These are phyloP conservation scores for Trachymyrmex cornetzi DNA, from an alignment of 1,140 invertebrate genomes.

Conservation along the genomic window DNA sequence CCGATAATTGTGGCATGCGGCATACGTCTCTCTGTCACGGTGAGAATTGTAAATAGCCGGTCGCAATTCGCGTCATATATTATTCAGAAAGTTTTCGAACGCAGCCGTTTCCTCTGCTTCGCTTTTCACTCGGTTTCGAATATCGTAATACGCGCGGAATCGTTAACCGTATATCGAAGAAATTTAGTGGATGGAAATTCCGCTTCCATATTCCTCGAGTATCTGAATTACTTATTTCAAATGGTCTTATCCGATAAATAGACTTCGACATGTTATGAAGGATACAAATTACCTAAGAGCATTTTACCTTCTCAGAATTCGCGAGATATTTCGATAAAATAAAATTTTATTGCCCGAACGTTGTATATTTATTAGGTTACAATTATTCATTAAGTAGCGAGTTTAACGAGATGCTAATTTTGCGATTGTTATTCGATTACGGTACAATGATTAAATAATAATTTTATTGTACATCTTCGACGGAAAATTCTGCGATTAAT, in stretches of 20 bases:
- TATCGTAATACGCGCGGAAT: constrained; percentile 6
- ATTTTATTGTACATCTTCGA: neutral
- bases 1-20: neutral
- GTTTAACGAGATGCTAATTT: neutral
- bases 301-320: neutral
- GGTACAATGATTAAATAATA: neutral
- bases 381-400: neutral
- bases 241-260: neutral
- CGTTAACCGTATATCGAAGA: constrained; percentile 9
- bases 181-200: neutral
- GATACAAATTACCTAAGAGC: neutral
- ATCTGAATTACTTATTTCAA: constrained; percentile 26
- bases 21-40: neutral
- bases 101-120: neutral
- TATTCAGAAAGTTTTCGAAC: constrained; percentile 46
- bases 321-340: neutral
- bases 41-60: constrained; percentile 26
- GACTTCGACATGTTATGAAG: neutral
- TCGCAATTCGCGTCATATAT: constrained; percentile 37
- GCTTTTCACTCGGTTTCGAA: neutral
- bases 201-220: neutral
- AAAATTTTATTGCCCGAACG: neutral
- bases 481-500: neutral
- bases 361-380: neutral
- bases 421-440: neutral